Percentiles rank a stretch among this genome's conserved stretches.
phyloP scores from a whole-genome alignment of 2,888 invertebrate species.

The Hololepta plana region DNA sequence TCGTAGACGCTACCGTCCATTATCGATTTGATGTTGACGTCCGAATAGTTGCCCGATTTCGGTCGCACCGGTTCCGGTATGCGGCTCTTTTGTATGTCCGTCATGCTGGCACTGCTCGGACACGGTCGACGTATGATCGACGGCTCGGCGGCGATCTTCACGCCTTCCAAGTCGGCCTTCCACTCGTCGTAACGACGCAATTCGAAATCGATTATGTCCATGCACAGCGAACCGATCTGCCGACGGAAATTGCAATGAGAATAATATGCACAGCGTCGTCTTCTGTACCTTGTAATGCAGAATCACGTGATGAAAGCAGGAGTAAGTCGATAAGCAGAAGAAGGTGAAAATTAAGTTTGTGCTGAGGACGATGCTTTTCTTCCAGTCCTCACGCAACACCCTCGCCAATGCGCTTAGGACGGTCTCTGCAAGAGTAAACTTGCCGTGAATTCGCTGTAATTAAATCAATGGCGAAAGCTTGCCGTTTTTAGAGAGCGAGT shows the following conservation, averaged over 20 bases:
- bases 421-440: conserved; percentile 50
- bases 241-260: conserved; percentile 8
- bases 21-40: conserved; percentile 37
- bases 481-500: conserved; percentile 89
- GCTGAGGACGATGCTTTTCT: conserved; percentile 85
- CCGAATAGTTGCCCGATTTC: conserved; percentile 49
- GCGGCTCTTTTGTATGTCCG: conserved; percentile 46
- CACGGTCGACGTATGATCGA: conserved; percentile 24
- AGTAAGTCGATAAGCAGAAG: conserved; percentile 92
- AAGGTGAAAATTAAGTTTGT: conserved; percentile 94
- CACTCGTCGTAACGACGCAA: conserved; percentile 84
- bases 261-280: too few species aligned
- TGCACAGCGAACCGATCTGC: conserved; percentile 85
- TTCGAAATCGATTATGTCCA: conserved; percentile 94
- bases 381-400: conserved; percentile 95
- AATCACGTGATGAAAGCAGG: conserved; percentile 86
- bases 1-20: conserved; percentile 54
- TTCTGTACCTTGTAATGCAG: conserved; percentile 90
- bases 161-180: conserved; percentile 54
- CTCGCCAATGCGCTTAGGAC: conserved; percentile 88
- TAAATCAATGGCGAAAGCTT: conserved; percentile 11
- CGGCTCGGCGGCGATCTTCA: conserved; percentile 26
- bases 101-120: conserved; percentile 29
- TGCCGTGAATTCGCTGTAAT: conserved; percentile 2
- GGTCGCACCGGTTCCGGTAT: conserved; percentile 59